Evolutionary conservation across 1,140 invertebrate species (phyloP).

Genomic region (Pteromalus puparum): DNA sequence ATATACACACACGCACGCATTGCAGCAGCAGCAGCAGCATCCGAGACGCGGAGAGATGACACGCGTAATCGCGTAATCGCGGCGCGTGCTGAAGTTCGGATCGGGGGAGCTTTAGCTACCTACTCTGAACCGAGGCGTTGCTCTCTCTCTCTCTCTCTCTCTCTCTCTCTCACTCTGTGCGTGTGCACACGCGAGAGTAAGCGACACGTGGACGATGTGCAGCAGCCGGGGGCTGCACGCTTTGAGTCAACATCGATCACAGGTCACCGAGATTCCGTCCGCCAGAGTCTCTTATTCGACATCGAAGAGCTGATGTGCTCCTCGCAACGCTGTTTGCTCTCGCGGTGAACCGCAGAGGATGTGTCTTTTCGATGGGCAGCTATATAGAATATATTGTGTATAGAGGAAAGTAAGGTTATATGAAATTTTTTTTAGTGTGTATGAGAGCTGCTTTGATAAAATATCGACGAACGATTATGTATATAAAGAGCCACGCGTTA

Average conservation of each 20-base stretch:
- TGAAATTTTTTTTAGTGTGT: too few relatives aligned
- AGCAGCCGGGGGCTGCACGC: slow-evolving; percentile 60
- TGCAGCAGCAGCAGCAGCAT: not conserved
- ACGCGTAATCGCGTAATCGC: slow-evolving; percentile 76
- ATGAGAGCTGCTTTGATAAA: too few relatives aligned
- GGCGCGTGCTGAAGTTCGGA: slow-evolving; percentile 74
- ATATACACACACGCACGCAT: not conserved
- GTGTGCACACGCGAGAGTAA: slow-evolving; percentile 45
- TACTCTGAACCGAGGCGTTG: not conserved
- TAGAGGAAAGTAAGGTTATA: too few relatives aligned
- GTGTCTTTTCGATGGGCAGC: too few relatives aligned
- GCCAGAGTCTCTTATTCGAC: slow-evolving; percentile 1
- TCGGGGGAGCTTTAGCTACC: slow-evolving; percentile 70
- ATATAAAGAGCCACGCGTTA: too few relatives aligned
- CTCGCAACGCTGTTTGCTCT: not conserved
- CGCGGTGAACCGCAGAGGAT: not conserved
- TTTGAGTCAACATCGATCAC: slow-evolving; percentile 71
- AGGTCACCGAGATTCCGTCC: slow-evolving; percentile 55
- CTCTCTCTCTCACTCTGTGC: not conserved
- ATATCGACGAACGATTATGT: too few relatives aligned
- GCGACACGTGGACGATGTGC: slow-evolving; percentile 54
- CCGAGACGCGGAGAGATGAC: slow-evolving; percentile 64
- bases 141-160: not conserved
- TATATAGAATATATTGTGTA: too few relatives aligned
- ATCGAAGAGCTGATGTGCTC: not conserved